phyloP scores from a whole-genome alignment of 2,888 invertebrate genomes.

The Callosobruchus maculatus region DNA sequence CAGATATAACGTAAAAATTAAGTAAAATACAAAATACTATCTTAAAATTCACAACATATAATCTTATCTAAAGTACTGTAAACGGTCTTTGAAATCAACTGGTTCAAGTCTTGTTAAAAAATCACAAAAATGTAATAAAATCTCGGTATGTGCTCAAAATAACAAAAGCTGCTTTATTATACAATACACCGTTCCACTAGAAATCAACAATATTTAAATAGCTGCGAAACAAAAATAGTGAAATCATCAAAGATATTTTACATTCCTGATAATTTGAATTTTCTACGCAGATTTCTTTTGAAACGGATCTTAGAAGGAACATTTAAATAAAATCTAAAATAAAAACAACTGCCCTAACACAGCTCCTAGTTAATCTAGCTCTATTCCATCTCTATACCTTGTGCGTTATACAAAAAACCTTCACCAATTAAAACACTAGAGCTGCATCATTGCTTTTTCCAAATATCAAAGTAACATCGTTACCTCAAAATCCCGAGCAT shows the following conservation, averaged over 20 bases:
- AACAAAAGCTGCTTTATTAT: background rate
- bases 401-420: background rate
- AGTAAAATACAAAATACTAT: background rate
- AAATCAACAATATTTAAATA: background rate
- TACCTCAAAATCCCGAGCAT: background rate
- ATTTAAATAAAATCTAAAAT: background rate
- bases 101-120: background rate
- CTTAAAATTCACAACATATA: background rate
- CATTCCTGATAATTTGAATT: too few relatives aligned
- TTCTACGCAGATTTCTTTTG: background rate
- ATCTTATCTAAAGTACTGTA: background rate
- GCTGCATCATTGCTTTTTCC: background rate
- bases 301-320: background rate
- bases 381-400: background rate
- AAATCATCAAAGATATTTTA: too few relatives aligned
- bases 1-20: slow-evolving; percentile 7
- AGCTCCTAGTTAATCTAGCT: background rate
- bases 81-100: background rate
- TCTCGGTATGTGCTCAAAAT: background rate
- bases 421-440: background rate
- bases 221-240: too few relatives aligned
- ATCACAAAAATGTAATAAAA: background rate
- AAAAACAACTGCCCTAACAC: background rate
- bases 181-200: background rate
- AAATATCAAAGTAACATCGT: background rate